Base-by-base conservation (phyloP, 2,113 vertebrate species). In the Clarias batrachus region DNA sequence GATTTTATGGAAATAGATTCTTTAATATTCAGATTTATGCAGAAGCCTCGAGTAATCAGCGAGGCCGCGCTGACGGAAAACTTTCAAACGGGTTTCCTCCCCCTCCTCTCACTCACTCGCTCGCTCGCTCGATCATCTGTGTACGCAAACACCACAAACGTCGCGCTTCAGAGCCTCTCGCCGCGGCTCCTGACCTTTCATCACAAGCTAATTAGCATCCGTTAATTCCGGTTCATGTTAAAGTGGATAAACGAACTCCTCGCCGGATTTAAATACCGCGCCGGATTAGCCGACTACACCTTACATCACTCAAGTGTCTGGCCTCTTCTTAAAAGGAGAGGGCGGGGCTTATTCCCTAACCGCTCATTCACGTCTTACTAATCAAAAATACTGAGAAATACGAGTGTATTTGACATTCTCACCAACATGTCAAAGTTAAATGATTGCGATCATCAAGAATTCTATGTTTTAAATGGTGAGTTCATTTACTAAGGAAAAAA, bases 11-110 rank as follows among this genome's bases (percentile, higher is more conserved):
- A 89, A 89, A 87, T 89, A 33, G 48, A 82, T 82, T 70, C 41
- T 62, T 87, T 85, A 80, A 66, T n/a, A 89, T 89, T 89, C 79
- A 89, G 84, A 89, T 89, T n/a, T 85, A 85, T 85, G 82, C 83
- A 41, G 37, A 59, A 63, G 56, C 74, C 74, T 37, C 13, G 13
- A 87, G 77, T 77, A 86, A 73, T 77, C 66, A 65, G 52, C 52
- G 74, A 16, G 56, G 60, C 52, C 82, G 76, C 57, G 41, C 52
- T 37, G 60, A 73, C 82, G 62, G 62, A 81, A 65, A 62, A 66
- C 19, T 85, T 87, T 23, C 52, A 48, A 85, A 71, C 54, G 70
- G 80, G 86, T 85, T 84, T 78, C 80, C 85, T 90, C 86, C 25
- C 81, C 48, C 48, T 48, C 7, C 48, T 48, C 48, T 48, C 48